Percentiles rank a stretch among this genome's conserved stretches.
Evolutionary conservation across 2,113 vertebrate genomes (phyloP).

Genomic region (Clarias batrachus): DNA sequence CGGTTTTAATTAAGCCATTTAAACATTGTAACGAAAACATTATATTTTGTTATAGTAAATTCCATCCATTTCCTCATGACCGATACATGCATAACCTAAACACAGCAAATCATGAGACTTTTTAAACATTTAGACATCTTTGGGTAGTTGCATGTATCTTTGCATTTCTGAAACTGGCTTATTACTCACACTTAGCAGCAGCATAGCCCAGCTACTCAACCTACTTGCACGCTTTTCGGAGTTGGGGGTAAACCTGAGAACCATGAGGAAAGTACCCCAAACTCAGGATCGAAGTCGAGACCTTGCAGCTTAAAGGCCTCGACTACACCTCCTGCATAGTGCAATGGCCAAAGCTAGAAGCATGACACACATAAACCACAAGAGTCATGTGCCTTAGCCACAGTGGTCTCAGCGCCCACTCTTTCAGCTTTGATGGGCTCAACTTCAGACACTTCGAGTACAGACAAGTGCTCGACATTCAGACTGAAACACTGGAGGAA

Average conservation of each 20-base stretch:
- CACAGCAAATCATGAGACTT: neutral
- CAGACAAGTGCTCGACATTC: neutral
- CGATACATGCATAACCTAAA: neutral
- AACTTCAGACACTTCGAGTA: neutral
- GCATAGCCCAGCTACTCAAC: neutral
- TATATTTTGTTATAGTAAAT: neutral
- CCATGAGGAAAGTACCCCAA: neutral
- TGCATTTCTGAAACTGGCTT: neutral
- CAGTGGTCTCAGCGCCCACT: neutral
- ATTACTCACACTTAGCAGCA: neutral
- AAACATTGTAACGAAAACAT: neutral
- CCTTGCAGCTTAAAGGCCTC: neutral
- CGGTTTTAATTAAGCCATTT: neutral
- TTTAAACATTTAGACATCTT: neutral
- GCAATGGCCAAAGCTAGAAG: neutral
- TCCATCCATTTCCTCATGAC: neutral
- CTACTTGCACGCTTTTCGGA: neutral
- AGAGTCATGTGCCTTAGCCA: neutral
- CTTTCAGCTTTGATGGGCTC: neutral
- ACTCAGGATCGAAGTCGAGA: too few relatives aligned
- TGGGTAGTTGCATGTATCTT: neutral
- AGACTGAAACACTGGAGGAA: constrained; percentile 11
- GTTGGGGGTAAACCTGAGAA: neutral
- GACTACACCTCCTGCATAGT: neutral
- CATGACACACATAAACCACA: constrained; percentile 1